These are phyloP conservation scores for Tricholaema leucomelas DNA, from an alignment of 2,113 vertebrate genomes.

Conservation along the genomic window DNA sequence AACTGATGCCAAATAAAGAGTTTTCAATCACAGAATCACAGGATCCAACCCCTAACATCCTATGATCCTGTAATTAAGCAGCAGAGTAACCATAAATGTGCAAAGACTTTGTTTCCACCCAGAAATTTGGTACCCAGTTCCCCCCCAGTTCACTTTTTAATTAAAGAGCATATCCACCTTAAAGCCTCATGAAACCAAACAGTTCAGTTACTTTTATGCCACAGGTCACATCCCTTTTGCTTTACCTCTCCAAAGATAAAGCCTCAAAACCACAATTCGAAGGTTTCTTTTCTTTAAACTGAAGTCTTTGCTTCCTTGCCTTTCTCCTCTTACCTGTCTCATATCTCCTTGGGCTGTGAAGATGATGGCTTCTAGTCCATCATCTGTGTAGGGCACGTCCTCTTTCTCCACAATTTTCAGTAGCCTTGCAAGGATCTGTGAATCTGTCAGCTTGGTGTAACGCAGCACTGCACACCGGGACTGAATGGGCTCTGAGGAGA, in stretches of 20 bases:
- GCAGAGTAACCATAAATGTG: background rate
- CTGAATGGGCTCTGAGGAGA: constrained; percentile 89
- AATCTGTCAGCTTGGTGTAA: constrained; percentile 92
- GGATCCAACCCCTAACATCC: too few species aligned
- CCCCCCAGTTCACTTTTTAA: background rate
- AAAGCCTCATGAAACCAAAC: background rate
- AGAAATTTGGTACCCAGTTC: background rate
- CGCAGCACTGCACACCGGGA: constrained; percentile 95
- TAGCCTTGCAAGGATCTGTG: constrained; percentile 88
- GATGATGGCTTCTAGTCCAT: constrained; percentile 95
- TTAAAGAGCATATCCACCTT: background rate
- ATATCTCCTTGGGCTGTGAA: constrained; percentile 99
- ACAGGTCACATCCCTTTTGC: background rate
- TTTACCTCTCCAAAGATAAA: background rate
- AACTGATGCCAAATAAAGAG: background rate
- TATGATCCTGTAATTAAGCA: background rate
- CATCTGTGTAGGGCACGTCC: constrained; percentile 81
- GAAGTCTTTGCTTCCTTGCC: background rate
- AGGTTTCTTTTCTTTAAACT: background rate
- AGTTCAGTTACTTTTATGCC: background rate
- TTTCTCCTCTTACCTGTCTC: constrained; percentile 86
- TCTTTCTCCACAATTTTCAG: constrained; percentile 89
- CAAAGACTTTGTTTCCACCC: background rate
- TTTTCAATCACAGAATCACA: background rate
- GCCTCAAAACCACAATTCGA: background rate